Percentiles rank a stretch among this genome's conserved stretches.
Conservation (phyloP, 2,797 vertebrate genomes). For the Tamandua tetradactyla region DNA sequence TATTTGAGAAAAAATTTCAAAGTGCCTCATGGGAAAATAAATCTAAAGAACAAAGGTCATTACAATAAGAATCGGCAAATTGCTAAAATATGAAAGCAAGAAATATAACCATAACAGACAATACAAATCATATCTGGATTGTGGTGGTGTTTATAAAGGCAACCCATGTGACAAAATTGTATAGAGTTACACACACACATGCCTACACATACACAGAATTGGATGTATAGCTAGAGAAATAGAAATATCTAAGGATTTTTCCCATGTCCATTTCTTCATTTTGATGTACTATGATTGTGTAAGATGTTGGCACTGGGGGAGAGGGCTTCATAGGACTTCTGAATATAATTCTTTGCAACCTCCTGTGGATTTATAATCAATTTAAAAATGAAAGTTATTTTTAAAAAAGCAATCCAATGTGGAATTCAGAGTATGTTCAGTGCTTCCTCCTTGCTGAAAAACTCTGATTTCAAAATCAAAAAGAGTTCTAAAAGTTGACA, state of each 20-base stretch:
- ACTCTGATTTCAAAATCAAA: neutral
- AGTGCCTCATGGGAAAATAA: neutral
- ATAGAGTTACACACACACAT: neutral
- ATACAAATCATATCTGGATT: neutral
- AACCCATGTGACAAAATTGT: neutral
- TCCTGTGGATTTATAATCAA: neutral
- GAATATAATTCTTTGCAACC: neutral
- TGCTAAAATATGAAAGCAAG: neutral
- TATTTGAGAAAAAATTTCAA: neutral
- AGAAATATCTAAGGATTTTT: no score
- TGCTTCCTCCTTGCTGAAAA: neutral
- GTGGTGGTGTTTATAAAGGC: neutral
- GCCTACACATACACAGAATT: neutral
- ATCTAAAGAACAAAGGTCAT: neutral
- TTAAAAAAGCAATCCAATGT: neutral
- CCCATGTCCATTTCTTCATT: no score
- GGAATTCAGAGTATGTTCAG: neutral
- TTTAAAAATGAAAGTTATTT: neutral
- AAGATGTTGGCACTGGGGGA: neutral
- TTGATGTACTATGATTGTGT: no score
- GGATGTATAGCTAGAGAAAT: no score
- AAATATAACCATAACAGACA: neutral
- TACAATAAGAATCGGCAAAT: neutral
- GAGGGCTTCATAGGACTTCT: neutral
- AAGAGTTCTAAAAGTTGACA: no score